Base-by-base conservation (phyloP, 2,888 invertebrate genomes). In the Oscheius onirici region DNA sequence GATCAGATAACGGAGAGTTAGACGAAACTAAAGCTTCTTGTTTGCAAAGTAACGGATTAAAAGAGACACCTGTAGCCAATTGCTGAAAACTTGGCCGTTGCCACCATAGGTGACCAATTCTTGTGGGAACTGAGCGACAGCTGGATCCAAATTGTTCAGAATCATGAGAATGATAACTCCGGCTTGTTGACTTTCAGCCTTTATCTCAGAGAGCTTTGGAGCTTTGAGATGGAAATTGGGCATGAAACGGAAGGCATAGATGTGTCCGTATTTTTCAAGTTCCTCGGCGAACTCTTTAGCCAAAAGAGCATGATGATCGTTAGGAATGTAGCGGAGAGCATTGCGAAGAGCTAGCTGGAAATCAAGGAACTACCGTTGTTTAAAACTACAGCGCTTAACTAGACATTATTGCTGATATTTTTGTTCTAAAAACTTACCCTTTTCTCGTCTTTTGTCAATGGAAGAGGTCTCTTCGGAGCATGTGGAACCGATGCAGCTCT, bases 81-180 rank as follows among this genome's bases (percentile, higher is more conserved):
- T 92, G 54, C 90, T 90, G 83, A 92, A 90, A 1, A 91, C 91
- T 85, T 91, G 91, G 1, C 91, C 91, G 84, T 92, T 92, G 10
- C 91, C 91, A 1, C 91, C 91, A 83, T 92, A 91, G 1, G 91
- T 91, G 34, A 92, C 90, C 34, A 91, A 86, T 81, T 91, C 91
- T 66, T 91, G 90, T 2, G 91, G 91, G 84, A 91, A 91, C 86
- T 79, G 75, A 2, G 91, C 91, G n/a, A 91, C 91, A 24, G 85
- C 83, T 1, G 90, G 90, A 84, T 92, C 91, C 80, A 91, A 88
- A 84, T 92, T 92, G 85, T 91, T 91, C 88, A 91, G 89, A 73
- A 92, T 90, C 91, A 92, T 91, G 65, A 90, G 89, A 89, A 91
- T 91, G 34, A 91, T 90, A 43, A 91, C 90, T 0, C 90, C 90